A percentile compares a stretch with the other conserved stretches of the same genome.
phyloP scores from a whole-genome alignment of 2,888 invertebrate genomes.

The Temnothorax rugatulus region DNA sequence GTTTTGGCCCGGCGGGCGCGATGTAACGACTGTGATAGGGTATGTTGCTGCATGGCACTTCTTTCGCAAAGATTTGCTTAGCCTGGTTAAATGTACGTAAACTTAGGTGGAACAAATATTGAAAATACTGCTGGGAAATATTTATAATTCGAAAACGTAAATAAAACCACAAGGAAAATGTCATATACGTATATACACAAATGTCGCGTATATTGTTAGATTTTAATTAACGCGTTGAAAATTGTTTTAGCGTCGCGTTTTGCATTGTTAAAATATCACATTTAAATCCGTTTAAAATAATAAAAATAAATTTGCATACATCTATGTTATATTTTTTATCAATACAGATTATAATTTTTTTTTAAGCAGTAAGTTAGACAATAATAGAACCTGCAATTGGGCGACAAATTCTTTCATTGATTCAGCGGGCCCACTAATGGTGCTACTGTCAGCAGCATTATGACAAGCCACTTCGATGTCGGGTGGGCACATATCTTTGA shows the following conservation, averaged over 20 bases:
- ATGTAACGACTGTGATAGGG: conserved; percentile 97
- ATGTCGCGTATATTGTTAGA: background rate
- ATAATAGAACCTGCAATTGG: conserved; percentile 85
- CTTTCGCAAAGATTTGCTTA: conserved; percentile 93
- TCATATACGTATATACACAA: background rate
- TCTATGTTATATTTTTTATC: background rate
- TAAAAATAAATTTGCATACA: background rate
- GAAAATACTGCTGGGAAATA: background rate
- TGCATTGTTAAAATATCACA: background rate
- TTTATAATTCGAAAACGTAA: background rate
- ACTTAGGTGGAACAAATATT: background rate
- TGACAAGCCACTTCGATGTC: conserved; percentile 95
- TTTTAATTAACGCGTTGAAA: background rate
- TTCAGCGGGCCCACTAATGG: conserved; percentile 95
- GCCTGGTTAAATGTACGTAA: conserved; percentile 82
- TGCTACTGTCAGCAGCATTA: conserved; percentile 94
- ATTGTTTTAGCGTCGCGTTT: background rate
- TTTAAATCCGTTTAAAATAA: background rate
- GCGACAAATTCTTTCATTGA: conserved; percentile 90
- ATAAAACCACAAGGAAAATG: background rate
- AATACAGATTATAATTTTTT: background rate
- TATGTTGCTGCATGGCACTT: conserved; percentile 95
- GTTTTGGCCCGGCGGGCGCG: conserved; percentile 90
- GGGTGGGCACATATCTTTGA: conserved; percentile 90
- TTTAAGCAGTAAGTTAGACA: conserved; percentile 58